Percentiles rank a stretch among this genome's conserved stretches.
Conservation (phyloP, 2,113 vertebrate species). For the Junco hyemalis region DNA sequence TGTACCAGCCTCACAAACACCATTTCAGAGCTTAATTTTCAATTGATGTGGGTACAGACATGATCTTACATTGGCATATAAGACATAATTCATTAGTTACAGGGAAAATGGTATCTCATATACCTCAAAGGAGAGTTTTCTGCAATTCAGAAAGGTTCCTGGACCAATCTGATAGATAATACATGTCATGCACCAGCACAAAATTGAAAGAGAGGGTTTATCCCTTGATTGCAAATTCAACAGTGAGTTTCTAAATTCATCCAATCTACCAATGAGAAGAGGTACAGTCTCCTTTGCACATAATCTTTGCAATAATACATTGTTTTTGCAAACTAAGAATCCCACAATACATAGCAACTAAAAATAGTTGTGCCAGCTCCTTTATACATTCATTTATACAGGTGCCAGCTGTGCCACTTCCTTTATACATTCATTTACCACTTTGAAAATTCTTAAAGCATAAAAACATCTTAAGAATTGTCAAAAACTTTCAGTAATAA, state of each 20-base stretch:
- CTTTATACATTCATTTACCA: neutral
- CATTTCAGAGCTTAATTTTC: neutral
- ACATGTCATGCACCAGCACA: neutral
- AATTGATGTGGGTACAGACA: neutral
- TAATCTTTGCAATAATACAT: neutral
- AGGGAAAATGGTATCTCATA: neutral
- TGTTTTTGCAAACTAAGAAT: neutral
- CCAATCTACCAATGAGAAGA: neutral
- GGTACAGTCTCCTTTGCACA: neutral
- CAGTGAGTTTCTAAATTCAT: neutral
- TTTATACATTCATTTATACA: neutral
- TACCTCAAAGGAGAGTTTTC: neutral
- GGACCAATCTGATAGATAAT: neutral
- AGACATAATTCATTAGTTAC: neutral
- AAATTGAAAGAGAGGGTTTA: neutral
- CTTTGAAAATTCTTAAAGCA: neutral
- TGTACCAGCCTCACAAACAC: neutral
- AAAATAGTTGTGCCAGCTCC: neutral
- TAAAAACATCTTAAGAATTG: neutral
- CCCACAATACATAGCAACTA: neutral
- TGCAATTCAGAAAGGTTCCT: neutral
- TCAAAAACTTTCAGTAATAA: neutral
- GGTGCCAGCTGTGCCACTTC: too few species aligned
- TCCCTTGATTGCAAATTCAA: neutral
- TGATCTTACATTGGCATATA: neutral